Evolutionary conservation across 2,113 vertebrate species (phyloP).

Genomic region (Uria aalge): DNA sequence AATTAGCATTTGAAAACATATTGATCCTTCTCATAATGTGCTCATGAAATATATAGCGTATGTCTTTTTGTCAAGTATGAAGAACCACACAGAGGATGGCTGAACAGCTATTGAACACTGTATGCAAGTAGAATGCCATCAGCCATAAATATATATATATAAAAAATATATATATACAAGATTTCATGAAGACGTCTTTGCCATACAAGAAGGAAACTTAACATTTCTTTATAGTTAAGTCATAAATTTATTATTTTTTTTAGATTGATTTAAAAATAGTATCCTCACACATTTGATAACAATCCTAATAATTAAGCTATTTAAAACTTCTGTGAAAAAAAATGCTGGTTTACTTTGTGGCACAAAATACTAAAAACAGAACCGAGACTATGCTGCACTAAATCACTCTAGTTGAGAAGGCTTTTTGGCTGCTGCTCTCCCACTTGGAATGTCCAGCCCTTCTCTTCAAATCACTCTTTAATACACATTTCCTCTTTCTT

Average conservation of each 20-base stretch:
- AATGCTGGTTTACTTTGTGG: neutral
- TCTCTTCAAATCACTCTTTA: neutral
- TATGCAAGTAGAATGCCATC: neutral
- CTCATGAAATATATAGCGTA: neutral
- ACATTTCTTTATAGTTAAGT: neutral
- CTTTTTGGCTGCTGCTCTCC: conserved; percentile 3
- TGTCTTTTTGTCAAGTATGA: neutral
- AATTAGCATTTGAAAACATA: neutral
- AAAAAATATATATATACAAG: neutral
- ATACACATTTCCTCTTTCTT: neutral
- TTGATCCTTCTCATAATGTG: neutral
- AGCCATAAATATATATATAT: neutral
- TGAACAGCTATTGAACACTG: neutral
- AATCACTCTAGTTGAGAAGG: neutral
- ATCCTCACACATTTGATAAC: neutral
- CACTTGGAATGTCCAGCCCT: neutral
- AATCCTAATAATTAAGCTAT: neutral
- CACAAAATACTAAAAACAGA: neutral
- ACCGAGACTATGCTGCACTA: neutral
- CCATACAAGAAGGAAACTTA: neutral
- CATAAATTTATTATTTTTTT: neutral
- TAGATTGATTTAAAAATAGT: neutral
- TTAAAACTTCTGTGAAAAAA: neutral
- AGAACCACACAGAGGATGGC: neutral
- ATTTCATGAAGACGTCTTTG: neutral